Conservation (phyloP, 1,140 invertebrate genomes). For the Manduca sexta region DNA sequence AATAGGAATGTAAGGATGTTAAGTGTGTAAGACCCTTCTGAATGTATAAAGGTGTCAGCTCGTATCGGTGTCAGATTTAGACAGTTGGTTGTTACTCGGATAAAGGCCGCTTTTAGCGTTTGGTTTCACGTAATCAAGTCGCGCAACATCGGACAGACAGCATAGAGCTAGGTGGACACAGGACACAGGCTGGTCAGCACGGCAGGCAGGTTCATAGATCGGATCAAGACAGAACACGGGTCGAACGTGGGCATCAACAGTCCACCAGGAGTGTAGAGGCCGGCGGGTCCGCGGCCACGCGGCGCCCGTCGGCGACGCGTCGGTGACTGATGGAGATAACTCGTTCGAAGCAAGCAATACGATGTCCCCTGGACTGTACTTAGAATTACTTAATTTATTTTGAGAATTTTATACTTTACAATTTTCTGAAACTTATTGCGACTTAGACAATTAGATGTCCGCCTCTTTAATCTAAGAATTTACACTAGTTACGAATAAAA, state of each 20-base stretch:
- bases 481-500: slow-evolving; percentile 23
- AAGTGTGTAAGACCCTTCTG: slow-evolving; percentile 54
- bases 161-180: slow-evolving; percentile 36
- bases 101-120: slow-evolving; percentile 50
- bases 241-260: slow-evolving; percentile 37
- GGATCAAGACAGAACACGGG: background rate
- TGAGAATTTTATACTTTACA: slow-evolving; percentile 66
- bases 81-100: slow-evolving; percentile 61
- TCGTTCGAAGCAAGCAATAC: slow-evolving; percentile 55
- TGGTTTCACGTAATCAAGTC: slow-evolving; percentile 50
- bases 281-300: slow-evolving; percentile 33
- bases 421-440: slow-evolving; percentile 54
- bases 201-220: slow-evolving; percentile 29
- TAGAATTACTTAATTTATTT: slow-evolving; percentile 71
- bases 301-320: slow-evolving; percentile 50
- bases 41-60: slow-evolving; percentile 52
- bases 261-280: slow-evolving; percentile 43
- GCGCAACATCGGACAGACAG: slow-evolving; percentile 44
- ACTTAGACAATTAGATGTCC: slow-evolving; percentile 64
- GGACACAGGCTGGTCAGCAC: slow-evolving; percentile 32
- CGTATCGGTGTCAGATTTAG: slow-evolving; percentile 53
- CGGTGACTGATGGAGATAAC: slow-evolving; percentile 63
- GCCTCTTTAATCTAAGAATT: slow-evolving; percentile 59
- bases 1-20: slow-evolving; percentile 53
- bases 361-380: slow-evolving; percentile 66